Evolutionary conservation across 2,797 vertebrate genomes (phyloP), one percentile per base, ranked within the genome.

Genomic region (Nyctalus aviator): DNA sequence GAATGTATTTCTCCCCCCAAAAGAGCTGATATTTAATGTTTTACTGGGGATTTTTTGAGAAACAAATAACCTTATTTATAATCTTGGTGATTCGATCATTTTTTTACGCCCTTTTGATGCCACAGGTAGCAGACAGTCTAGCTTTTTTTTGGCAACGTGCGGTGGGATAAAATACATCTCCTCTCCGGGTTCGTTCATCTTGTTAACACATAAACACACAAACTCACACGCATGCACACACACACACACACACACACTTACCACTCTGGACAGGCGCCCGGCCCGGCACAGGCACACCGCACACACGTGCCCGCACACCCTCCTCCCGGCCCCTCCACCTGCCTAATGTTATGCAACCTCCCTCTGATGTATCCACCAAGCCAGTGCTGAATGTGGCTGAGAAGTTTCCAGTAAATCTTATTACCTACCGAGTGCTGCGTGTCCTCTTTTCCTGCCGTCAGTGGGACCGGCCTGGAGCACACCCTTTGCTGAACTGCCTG

Each of bases 1-100:
- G 97, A 98, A 97, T 97, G 97, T 97, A 97, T 97, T 98, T 96
- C 97, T 96, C 90, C 83, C 93, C 93, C 77, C 46, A 93, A 92
- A 97, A 96, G 96, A 97, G 96, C 96, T 97, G 94, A 94, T 97
- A 97, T 97, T 97, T 96, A 96, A 97, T 92, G 95, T 96, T 97
- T 97, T 96, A 96, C 94, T 96, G 95, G 95, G 97, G 95, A 94
- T 97, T 97, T 97, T 97, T 96, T 96, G 94, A 97, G 73, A 97
- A 97, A 95, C 96, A 97, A 95, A 92, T 94, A 95, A 96, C 81
- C 95, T 97, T 97, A 96, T 97, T 97, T 97, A 97, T 97, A 97
- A 96, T 90, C 95, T 96, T 95, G 96, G 93, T 96, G 94, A 96
- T 95, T 91, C 96, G 73, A 92, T 94, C 97, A 95, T 93, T 95